Evolutionary conservation across 2,797 vertebrate species (phyloP).

Genomic region (Brachyrhaphis roseni): DNA sequence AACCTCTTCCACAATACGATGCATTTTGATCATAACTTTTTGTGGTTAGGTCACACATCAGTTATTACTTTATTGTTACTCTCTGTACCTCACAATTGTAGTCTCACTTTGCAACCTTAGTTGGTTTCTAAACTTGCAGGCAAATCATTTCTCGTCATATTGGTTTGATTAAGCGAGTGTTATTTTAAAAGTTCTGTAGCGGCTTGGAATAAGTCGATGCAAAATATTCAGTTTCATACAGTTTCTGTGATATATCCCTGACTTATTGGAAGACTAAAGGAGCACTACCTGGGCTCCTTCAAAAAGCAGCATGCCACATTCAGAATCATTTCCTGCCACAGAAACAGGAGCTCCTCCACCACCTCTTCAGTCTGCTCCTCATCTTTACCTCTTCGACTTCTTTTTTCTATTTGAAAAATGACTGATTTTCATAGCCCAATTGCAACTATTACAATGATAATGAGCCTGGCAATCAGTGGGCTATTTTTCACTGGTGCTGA

Average conservation of each 20-base stretch:
- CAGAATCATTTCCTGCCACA: background rate
- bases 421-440: background rate
- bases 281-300: background rate
- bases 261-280: background rate
- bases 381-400: conserved; percentile 2
- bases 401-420: conserved; percentile 4
- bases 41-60: background rate
- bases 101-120: background rate
- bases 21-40: background rate
- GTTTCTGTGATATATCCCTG: background rate
- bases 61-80: background rate
- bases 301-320: background rate
- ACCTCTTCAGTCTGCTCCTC: conserved; percentile 2
- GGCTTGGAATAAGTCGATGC: background rate
- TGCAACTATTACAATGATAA: conserved; percentile 10
- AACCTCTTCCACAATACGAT: background rate
- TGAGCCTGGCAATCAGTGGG: background rate
- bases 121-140: background rate
- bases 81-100: background rate
- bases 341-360: background rate
- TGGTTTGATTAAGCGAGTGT: background rate
- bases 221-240: background rate
- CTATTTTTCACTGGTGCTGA: background rate
- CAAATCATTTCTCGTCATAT: background rate
- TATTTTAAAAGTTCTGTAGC: background rate